Evolutionary conservation across 2,797 vertebrate species (phyloP), one percentile per base, ranked within the genome.

Genomic region (Rhinella marina): DNA sequence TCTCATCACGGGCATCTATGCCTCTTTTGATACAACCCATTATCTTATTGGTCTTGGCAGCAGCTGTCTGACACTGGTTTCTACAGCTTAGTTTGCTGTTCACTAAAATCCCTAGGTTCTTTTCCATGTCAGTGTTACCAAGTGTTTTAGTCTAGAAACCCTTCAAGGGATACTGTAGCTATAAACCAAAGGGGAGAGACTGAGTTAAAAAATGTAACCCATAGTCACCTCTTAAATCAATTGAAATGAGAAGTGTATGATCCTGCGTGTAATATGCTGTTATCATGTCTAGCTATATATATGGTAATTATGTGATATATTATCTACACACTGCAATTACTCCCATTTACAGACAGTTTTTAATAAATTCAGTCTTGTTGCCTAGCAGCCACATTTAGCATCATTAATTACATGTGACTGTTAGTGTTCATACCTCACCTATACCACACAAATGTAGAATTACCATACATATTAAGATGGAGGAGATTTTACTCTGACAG

Each of bases 261-360:
- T n/a, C 11, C 21, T 8, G 16, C 8, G 21, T 6, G 32, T 81
- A 11, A n/a, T 32, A 23, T 62, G 57, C 82, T 25, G 8, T 76
- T 32, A 77, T 3, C 62, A 66, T 27, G 32, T 66, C n/a, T 66
- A 62, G 70, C 78, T 64, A 70, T 56, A 66, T 86, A 50, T 54
- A 29, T 52, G 17, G 78, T 86, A 52, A 76, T 66, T 50, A 19
- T 62, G 50, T 73, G 50, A 62, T 76, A 16, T 29, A 86, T 80
- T 57, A 78, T 64, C 62, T 32, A 64, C 77, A n/a, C 61, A 59
- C 77, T 72, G 76, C 72, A 86, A 86, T 80, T 80, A 86, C 41
- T 50, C 17, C 41, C 48, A 41, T 64, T 68, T 64, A 68, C 29
- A 86, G 76, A 64, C 64, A 70, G 52, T 78, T 79, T 50, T 66